Evolutionary conservation across 2,888 invertebrate genomes (phyloP).

Genomic region (Lasioglossum figueresi): DNA sequence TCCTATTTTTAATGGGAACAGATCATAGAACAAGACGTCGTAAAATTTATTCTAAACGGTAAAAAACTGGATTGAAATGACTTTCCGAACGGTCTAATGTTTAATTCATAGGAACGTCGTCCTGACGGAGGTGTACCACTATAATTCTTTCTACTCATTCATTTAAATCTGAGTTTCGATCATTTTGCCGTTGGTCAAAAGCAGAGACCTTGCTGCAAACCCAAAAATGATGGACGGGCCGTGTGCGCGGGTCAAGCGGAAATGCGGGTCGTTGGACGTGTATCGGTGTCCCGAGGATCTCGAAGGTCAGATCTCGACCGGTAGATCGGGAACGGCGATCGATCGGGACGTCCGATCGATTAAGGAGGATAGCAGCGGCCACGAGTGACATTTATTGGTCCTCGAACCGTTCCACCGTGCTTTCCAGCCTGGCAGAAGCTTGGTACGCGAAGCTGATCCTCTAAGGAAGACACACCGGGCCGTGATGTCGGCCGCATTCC

Average conservation of each 20-base stretch:
- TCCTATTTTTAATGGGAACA: too few relatives aligned
- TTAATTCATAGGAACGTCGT: too few relatives aligned
- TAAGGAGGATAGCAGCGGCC: slow-evolving; percentile 49
- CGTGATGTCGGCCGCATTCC: slow-evolving; percentile 47
- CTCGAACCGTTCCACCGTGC: slow-evolving; percentile 40
- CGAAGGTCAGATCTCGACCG: slow-evolving; percentile 44
- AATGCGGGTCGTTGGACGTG: slow-evolving; percentile 31
- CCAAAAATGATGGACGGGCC: not conserved
- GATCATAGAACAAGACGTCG: too few relatives aligned
- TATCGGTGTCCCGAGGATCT: slow-evolving; percentile 41
- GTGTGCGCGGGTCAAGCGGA: not conserved
- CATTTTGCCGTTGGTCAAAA: too few relatives aligned
- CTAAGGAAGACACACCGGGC: slow-evolving; percentile 27
- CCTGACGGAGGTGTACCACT: too few relatives aligned
- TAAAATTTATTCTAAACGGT: too few relatives aligned
- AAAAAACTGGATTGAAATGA: too few relatives aligned
- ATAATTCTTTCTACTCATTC: too few relatives aligned
- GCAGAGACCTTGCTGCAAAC: too few relatives aligned
- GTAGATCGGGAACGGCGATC: slow-evolving; percentile 52
- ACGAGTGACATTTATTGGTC: slow-evolving; percentile 60
- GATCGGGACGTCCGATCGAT: slow-evolving; percentile 68
- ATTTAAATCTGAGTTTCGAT: too few relatives aligned
- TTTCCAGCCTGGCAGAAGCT: not conserved
- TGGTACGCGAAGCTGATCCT: slow-evolving; percentile 22
- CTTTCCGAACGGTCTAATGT: too few relatives aligned